Evolutionary conservation across 1,140 invertebrate genomes (phyloP).

Genomic region (Bombus pyrosoma): DNA sequence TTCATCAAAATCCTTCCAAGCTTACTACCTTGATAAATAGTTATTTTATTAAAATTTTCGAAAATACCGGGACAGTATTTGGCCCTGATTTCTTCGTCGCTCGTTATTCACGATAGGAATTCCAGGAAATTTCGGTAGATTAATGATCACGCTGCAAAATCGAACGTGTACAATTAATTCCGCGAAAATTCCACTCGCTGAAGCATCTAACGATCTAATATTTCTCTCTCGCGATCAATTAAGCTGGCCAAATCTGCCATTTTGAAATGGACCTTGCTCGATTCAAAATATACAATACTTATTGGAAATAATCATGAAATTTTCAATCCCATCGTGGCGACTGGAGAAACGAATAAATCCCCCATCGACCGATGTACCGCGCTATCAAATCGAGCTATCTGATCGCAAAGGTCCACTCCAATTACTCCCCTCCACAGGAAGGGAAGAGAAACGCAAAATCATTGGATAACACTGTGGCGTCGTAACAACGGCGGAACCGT

Average conservation of each 20-base stretch:
- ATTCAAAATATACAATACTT: too few species aligned
- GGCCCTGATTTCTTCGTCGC: background rate
- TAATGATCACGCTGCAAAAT: background rate
- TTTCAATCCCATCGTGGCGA: background rate
- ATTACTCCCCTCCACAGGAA: background rate
- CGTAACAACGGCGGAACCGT: background rate
- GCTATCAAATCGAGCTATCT: background rate
- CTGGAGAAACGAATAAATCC: background rate
- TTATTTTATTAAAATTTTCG: background rate
- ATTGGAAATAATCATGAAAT: background rate
- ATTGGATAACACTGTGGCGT: background rate
- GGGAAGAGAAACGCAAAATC: background rate
- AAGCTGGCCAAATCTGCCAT: background rate
- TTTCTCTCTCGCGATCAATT: background rate
- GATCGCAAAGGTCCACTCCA: background rate
- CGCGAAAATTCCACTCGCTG: background rate
- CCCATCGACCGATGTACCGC: background rate
- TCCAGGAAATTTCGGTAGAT: background rate
- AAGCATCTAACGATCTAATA: background rate
- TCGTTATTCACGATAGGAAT: background rate
- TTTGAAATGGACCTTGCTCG: background rate
- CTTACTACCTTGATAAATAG: background rate
- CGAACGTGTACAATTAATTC: background rate
- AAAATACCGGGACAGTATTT: background rate
- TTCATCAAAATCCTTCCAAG: background rate